Conservation (phyloP, 2,888 invertebrate species). For the Drosophila flavopinicola region DNA sequence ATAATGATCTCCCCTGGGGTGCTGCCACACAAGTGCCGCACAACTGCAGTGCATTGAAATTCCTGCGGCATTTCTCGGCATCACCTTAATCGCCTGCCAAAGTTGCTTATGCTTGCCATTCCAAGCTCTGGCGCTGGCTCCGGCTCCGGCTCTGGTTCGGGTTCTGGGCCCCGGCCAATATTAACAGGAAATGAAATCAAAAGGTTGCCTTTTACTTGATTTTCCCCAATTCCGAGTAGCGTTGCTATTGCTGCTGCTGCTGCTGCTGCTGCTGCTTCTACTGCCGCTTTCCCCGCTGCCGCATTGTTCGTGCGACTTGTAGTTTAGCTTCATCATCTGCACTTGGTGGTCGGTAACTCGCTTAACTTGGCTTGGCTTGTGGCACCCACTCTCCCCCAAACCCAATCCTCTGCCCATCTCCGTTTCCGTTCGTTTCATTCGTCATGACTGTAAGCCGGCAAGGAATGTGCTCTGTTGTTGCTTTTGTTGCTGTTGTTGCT, state of each 20-base stretch:
- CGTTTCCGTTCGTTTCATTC: constrained; percentile 69
- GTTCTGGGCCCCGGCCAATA: constrained; percentile 57
- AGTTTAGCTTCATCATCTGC: constrained; percentile 76
- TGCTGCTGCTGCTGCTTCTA: constrained; percentile 11
- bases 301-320: constrained; percentile 65
- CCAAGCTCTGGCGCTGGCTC: constrained; percentile 29
- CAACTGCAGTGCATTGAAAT: constrained; percentile 67
- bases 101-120: constrained; percentile 71
- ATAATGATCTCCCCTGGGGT: constrained; percentile 76
- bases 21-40: constrained; percentile 16
- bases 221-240: constrained; percentile 66
- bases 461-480: constrained; percentile 32
- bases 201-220: constrained; percentile 77
- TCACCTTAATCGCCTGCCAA: constrained; percentile 79
- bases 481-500: constrained; percentile 29
- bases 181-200: constrained; percentile 80
- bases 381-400: constrained; percentile 14
- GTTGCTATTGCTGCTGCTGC: constrained; percentile 7
- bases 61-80: constrained; percentile 74
- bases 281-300: constrained; percentile 15
- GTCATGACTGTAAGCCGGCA: constrained; percentile 48
- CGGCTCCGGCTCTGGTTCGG: constrained; percentile 13
- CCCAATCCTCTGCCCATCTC: constrained; percentile 39
- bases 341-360: constrained; percentile 65
- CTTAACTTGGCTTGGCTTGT: constrained; percentile 46